A percentile compares a stretch with the other conserved stretches of the same genome.
phyloP scores from a whole-genome alignment of 2,888 invertebrate genomes.

The Isotomurus palustris region DNA sequence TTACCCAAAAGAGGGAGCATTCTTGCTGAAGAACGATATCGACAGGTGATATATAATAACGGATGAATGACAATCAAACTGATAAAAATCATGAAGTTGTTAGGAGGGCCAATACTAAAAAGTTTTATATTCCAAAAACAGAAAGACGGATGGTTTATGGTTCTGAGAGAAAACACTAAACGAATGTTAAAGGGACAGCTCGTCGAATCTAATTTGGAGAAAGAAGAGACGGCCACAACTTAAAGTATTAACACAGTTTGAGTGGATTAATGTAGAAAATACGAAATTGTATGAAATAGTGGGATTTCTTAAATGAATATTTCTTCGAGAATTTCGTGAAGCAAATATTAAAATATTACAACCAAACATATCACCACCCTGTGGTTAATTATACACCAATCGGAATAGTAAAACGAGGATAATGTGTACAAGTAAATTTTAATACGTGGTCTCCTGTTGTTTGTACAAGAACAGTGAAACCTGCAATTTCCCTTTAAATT shows the following conservation, averaged over 20 bases:
- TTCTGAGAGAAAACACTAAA: conserved; percentile 42
- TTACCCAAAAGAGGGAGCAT: conserved; percentile 38
- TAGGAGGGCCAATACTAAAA: neutral
- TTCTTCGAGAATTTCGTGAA: too few species aligned
- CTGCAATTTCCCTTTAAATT: too few species aligned
- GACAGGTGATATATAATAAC: neutral
- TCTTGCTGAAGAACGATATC: neutral
- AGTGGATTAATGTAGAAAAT: neutral
- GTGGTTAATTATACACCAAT: too few species aligned
- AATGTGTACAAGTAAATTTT: too few species aligned
- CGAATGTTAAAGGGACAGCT: conserved; percentile 42
- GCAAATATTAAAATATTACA: too few species aligned
- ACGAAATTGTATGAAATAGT: too few species aligned
- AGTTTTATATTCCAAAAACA: conserved; percentile 18
- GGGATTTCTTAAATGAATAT: too few species aligned
- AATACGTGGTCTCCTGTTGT: too few species aligned
- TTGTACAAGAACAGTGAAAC: too few species aligned
- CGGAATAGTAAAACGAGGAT: too few species aligned
- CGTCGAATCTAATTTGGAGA: conserved; percentile 42
- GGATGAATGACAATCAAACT: neutral
- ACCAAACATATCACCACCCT: too few species aligned
- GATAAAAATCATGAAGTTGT: neutral
- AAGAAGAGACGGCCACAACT: conserved; percentile 16
- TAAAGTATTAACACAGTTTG: neutral
- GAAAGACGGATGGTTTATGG: conserved; percentile 43